Evolutionary conservation across 2,113 vertebrate species (phyloP).

Genomic region (Astur gentilis): DNA sequence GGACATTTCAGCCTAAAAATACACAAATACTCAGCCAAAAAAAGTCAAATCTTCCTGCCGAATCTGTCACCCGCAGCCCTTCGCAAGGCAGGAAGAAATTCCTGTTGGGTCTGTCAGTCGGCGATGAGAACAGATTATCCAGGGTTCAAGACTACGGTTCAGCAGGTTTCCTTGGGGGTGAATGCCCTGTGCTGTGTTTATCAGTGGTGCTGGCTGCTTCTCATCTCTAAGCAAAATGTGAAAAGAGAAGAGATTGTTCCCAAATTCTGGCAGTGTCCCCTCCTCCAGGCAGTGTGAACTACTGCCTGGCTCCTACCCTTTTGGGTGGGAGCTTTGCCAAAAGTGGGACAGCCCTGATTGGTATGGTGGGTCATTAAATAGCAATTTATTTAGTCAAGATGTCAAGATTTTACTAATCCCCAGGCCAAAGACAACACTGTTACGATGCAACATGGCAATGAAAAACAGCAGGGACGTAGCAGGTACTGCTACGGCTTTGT

Average conservation of each 20-base stretch:
- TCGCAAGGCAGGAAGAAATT: neutral
- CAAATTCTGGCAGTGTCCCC: neutral
- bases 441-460: fast-evolving
- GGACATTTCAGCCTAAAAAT: constrained; percentile 47
- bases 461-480: neutral
- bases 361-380: neutral
- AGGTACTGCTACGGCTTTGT: neutral
- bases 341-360: neutral
- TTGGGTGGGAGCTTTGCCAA: neutral
- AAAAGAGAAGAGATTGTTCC: neutral
- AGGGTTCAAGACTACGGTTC: neutral
- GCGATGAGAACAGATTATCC: neutral
- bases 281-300: neutral
- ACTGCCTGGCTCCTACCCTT: neutral
- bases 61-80: constrained; percentile 24
- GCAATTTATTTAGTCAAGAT: neutral
- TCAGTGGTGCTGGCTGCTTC: neutral
- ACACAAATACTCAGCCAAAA: constrained; percentile 20
- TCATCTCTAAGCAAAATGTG: neutral
- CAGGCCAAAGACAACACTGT: neutral
- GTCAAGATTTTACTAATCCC: neutral
- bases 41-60: neutral
- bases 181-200: neutral
- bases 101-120: neutral
- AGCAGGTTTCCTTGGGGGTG: neutral